A percentile compares a stretch with the other conserved stretches of the same genome.
These are phyloP conservation scores for Sardinella longiceps DNA, from an alignment of 2,797 vertebrate genomes.

Conservation along the genomic window DNA sequence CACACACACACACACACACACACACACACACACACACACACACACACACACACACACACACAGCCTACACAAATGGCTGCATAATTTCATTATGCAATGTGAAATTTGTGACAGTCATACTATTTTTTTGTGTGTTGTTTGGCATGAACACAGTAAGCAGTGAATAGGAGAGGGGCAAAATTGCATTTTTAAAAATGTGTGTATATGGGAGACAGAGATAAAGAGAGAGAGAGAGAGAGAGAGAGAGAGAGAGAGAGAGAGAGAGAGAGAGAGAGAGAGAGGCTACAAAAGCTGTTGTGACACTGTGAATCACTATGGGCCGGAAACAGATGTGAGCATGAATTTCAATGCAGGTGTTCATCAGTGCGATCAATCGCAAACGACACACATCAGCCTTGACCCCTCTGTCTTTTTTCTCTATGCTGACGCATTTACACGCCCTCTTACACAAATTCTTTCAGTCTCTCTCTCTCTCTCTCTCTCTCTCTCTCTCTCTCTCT, in stretches of 20 bases:
- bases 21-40: not conserved
- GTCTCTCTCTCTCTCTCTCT: not conserved
- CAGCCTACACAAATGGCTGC: not conserved
- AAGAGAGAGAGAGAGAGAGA: not conserved
- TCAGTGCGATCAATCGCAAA: slow-evolving; percentile 54
- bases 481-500: not conserved
- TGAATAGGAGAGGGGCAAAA: not conserved
- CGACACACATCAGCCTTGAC: not conserved
- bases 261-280: not conserved
- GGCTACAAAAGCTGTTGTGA: slow-evolving; percentile 57
- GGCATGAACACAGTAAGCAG: not conserved
- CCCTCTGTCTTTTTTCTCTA: not conserved
- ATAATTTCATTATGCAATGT: not conserved
- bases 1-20: not conserved
- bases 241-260: not conserved
- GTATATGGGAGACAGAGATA: not conserved
- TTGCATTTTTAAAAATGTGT: not conserved
- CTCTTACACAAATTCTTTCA: too few relatives aligned
- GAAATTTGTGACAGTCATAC: not conserved
- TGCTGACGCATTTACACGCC: too few relatives aligned
- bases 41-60: too few relatives aligned
- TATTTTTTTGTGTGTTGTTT: not conserved
- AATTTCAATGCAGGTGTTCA: slow-evolving; percentile 66
- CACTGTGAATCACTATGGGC: slow-evolving; percentile 63
- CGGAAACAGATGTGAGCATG: slow-evolving; percentile 63